A percentile compares a stretch with the other conserved stretches of the same genome.
Evolutionary conservation across 2,113 vertebrate species (phyloP).

Genomic region (Leptodactylus fuscus): DNA sequence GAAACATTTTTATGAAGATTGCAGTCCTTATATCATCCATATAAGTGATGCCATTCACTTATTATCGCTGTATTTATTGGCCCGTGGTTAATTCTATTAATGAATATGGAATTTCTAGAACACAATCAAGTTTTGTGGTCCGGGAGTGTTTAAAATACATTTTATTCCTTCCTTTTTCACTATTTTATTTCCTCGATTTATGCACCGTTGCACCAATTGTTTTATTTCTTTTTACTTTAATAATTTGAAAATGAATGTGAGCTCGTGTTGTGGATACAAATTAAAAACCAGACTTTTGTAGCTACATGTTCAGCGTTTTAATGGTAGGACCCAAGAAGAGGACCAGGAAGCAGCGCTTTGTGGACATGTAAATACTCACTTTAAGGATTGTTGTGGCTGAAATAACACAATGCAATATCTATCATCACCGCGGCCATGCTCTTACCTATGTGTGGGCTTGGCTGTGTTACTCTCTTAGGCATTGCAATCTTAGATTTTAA

Average conservation of each 20-base stretch:
- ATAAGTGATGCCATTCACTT: slow-evolving; percentile 50
- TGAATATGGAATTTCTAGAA: slow-evolving; percentile 59
- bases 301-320: slow-evolving; percentile 10
- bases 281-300: neutral
- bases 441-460: neutral
- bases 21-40: slow-evolving; percentile 56
- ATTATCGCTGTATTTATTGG: slow-evolving; percentile 56
- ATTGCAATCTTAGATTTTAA: too few relatives aligned
- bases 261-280: slow-evolving; percentile 53
- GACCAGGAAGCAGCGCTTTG: neutral
- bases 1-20: slow-evolving; percentile 61
- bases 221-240: slow-evolving; percentile 58
- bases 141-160: slow-evolving; percentile 59
- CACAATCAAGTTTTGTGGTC: slow-evolving; percentile 60
- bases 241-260: slow-evolving; percentile 39
- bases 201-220: slow-evolving; percentile 53
- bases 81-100: slow-evolving; percentile 61
- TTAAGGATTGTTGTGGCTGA: slow-evolving; percentile 1
- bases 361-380: slow-evolving; percentile 41
- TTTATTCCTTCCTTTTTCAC: slow-evolving; percentile 47
- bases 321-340: neutral
- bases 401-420: slow-evolving; percentile 26
- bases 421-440: neutral
- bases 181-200: slow-evolving; percentile 55
- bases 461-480: too few relatives aligned